Evolutionary conservation across 2,888 invertebrate genomes (phyloP).

Genomic region (Eupithecia pulchellata): DNA sequence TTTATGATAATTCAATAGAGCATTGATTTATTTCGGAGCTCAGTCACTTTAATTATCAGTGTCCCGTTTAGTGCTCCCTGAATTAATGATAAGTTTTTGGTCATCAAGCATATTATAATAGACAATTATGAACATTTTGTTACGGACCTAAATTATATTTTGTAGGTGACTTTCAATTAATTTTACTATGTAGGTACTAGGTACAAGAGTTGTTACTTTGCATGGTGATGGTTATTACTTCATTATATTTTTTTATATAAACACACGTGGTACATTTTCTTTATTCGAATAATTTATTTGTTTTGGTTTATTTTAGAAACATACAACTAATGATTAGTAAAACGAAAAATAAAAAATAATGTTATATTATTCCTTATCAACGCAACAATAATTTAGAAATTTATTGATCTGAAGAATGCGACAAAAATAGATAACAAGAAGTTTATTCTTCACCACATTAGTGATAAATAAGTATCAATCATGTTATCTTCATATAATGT

Average conservation of each 20-base stretch:
- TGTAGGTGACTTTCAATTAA: not conserved
- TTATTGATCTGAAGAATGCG: not conserved
- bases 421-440: not conserved
- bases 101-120: not conserved
- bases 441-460: not conserved
- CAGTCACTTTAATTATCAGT: slow-evolving; percentile 4
- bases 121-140: not conserved
- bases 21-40: not conserved
- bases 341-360: too few relatives aligned
- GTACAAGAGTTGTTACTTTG: too few relatives aligned
- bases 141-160: not conserved
- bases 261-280: not conserved
- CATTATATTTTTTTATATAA: not conserved
- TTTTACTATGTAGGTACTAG: too few relatives aligned
- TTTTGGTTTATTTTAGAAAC: not conserved
- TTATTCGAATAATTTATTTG: not conserved
- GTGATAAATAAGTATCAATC: not conserved
- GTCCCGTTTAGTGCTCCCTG: not conserved
- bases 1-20: not conserved
- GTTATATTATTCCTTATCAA: not conserved
- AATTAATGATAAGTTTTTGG: slow-evolving; percentile 2
- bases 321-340: not conserved
- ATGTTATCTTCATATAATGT: not conserved
- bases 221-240: not conserved
- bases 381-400: not conserved